Evolutionary conservation across 2,888 invertebrate genomes (phyloP), one percentile per base, ranked within the genome.

Genomic region (Galerucella nymphaeae): DNA sequence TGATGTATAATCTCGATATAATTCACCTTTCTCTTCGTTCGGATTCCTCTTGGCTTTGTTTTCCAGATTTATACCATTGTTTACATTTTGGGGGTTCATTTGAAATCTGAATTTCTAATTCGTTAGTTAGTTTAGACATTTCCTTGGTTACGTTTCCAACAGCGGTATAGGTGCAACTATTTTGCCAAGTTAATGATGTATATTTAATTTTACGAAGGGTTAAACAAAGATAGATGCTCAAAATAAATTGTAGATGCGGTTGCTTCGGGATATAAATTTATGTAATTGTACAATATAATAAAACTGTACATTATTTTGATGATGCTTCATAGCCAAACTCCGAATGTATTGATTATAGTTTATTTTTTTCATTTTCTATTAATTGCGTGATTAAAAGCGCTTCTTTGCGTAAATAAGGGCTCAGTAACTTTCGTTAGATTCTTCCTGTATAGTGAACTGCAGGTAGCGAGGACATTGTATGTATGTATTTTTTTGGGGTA

Each of bases 21-120:
- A 84, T 84, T 84, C 84, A 83, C 82, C 82, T 83, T 81, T 82
- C 82, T 82, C 81, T 83, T 82, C 84, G 83, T 84, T 83, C 65
- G 81, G 83, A 83, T 83, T 83, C 82, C 83, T 82, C 82, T 81
- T 80, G 80, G 83, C 84, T 84, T 85, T 85, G 84, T 85, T 84
- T 83, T 81, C 82, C 80, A 84, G 85, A 85, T 85, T 86, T 85
- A 85, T 85, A 84, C 86, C 86, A 86, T 86, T 86, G 86, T 86
- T 86, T 86, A 86, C 86, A 85, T 70, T 62, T 85, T 84, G 83
- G 85, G 83, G 86, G 85, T 86, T 86, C 85, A 86, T 86, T 86
- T 85, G 82, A 84, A 85, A 86, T 86, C 86, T 85, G 85, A 86
- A 86, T 85, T 86, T 83, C 82, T 84, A 82, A 85, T 86, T 86